Evolutionary conservation across 2,113 vertebrate species (phyloP).

Genomic region (Anarrhichthys ocellatus): DNA sequence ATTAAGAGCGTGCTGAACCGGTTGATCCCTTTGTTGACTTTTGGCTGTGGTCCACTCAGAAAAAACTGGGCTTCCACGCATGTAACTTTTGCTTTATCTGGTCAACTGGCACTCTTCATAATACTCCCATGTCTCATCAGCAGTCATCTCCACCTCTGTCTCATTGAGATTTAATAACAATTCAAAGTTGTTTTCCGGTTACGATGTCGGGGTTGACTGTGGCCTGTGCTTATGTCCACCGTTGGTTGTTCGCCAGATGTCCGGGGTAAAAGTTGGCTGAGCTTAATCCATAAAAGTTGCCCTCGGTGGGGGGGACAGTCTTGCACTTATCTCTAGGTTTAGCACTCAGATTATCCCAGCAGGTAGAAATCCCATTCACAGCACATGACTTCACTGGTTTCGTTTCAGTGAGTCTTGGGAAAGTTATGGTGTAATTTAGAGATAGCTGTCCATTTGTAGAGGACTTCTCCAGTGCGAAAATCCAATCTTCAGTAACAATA

Average conservation of each 20-base stretch:
- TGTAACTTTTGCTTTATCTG: not conserved
- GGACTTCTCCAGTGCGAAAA: not conserved
- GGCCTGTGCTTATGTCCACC: not conserved
- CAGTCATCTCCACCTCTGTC: not conserved
- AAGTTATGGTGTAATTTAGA: not conserved
- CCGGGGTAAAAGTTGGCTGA: not conserved
- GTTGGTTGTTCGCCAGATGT: not conserved
- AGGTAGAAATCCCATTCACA: slow-evolving; percentile 12
- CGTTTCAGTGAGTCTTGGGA: slow-evolving; percentile 1
- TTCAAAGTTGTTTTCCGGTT: not conserved
- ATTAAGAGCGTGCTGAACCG: not conserved
- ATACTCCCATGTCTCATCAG: not conserved
- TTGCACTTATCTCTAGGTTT: slow-evolving; percentile 15
- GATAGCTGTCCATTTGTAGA: not conserved
- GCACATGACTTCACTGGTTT: not conserved
- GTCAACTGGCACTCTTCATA: not conserved
- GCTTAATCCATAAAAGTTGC: not conserved
- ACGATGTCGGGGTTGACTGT: not conserved
- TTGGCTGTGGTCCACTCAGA: not conserved
- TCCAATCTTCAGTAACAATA: not conserved
- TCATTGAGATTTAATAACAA: not conserved
- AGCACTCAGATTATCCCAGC: slow-evolving; percentile 19
- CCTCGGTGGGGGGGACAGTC: slow-evolving; percentile 1
- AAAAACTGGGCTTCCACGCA: not conserved
- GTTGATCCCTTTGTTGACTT: not conserved